Percentiles rank a stretch among this genome's conserved stretches.
phyloP scores from a whole-genome alignment of 2,797 vertebrate genomes.

The Argyrosomus regius region DNA sequence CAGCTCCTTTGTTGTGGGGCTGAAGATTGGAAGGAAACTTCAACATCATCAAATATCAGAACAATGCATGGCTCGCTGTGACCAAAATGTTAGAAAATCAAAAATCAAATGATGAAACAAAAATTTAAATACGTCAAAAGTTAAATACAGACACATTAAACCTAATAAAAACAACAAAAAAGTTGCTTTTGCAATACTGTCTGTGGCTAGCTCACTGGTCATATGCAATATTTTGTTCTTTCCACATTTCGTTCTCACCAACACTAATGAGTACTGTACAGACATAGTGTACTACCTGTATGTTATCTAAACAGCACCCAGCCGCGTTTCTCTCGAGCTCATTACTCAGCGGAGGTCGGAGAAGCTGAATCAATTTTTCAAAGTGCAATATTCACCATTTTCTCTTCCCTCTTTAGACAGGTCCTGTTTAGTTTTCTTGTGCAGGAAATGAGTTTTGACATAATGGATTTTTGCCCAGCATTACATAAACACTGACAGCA shows the following conservation, averaged over 20 bases:
- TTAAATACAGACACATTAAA: not conserved
- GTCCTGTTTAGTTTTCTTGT: slow-evolving; percentile 84
- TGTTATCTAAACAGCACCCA: slow-evolving; percentile 73
- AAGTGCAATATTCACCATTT: slow-evolving; percentile 84
- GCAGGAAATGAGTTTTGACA: slow-evolving; percentile 89
- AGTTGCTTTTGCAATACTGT: slow-evolving; percentile 1
- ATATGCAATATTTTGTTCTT: slow-evolving; percentile 46
- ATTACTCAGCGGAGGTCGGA: slow-evolving; percentile 80
- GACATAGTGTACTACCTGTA: slow-evolving; percentile 70
- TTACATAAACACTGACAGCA: slow-evolving; percentile 80
- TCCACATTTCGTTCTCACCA: slow-evolving; percentile 55
- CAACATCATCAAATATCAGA: slow-evolving; percentile 3
- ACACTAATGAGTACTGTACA: slow-evolving; percentile 67
- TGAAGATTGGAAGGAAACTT: slow-evolving; percentile 44
- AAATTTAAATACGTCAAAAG: not conserved
- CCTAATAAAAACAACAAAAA: not conserved
- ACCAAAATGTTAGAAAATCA: slow-evolving; percentile 10
- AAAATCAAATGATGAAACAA: not conserved
- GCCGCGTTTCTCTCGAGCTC: slow-evolving; percentile 57
- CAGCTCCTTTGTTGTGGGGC: slow-evolving; percentile 69
- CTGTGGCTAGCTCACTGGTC: slow-evolving; percentile 19
- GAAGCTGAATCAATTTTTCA: slow-evolving; percentile 81
- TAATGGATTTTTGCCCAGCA: slow-evolving; percentile 86
- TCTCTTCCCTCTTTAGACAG: slow-evolving; percentile 81
- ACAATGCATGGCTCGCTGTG: not conserved